Base-by-base conservation (phyloP, 1,140 invertebrate genomes). In the Formica exsecta region DNA sequence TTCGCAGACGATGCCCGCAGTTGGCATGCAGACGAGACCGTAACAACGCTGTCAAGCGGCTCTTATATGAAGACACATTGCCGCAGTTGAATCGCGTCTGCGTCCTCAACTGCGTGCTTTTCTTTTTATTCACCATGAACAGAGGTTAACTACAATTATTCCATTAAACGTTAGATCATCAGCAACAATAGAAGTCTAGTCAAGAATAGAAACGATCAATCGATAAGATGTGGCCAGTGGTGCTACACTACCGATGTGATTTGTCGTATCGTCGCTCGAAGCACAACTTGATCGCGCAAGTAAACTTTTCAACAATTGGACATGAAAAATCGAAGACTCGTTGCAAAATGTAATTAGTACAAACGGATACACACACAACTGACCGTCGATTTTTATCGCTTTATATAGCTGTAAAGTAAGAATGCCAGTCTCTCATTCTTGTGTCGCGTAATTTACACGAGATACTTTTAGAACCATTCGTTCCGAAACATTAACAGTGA, bases 21-120 rank as follows among this genome's bases (percentile, higher is more conserved):
- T 65, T 41, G 76, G 70, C 48, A 79, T 76, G 89, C 86, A 90
- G 83, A 86, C 84, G 76, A 54, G 70, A 70, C 77, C 75, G 29
- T 83, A 81, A 87, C 86, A 81, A 89, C 54, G 70, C 71, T 89
- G 88, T 90, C 89, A 62, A 48, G n/a, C 79, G 8, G 41, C 38
- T 76, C 70, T 87, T 90, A 89, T 89, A 90, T 87, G 86, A 90
- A 90, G 89, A 90, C 89, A 90, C 87, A 90, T 90, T 81, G 48
- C 80, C 44, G 62, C 80, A 87, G 86, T 66, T 90, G 70, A 89
- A 89, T 70, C 86, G 70, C 71, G 77, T 64, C 74, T 87, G 89
- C 88, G 77, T 90, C 85, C 89, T 16, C 36, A 54, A 22, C 79
- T 48, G 54, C 87, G 61, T 86, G 76, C 73, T 84, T 90, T 87